phyloP scores from a whole-genome alignment of 2,888 invertebrate genomes.

The Amitus sp. region DNA sequence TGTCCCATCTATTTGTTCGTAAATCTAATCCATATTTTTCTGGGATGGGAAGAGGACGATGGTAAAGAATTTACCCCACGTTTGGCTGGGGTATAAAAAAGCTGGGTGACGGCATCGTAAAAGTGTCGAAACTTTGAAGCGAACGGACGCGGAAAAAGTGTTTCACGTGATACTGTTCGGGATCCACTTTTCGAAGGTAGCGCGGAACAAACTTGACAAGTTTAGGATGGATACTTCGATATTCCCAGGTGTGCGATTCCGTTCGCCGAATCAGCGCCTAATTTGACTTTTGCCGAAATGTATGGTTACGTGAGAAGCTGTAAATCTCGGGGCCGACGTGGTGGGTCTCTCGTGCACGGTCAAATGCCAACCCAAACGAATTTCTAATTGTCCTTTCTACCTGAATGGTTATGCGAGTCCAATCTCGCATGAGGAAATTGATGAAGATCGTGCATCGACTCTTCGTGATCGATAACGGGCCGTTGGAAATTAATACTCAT shows the following conservation, averaged over 20 bases:
- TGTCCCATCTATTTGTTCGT: too few species aligned
- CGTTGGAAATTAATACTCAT: slow-evolving; percentile 2
- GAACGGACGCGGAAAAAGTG: background rate
- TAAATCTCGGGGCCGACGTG: slow-evolving; percentile 50
- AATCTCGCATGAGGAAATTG: background rate
- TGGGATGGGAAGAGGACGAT: too few species aligned
- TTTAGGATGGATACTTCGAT: background rate
- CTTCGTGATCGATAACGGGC: slow-evolving; percentile 3
- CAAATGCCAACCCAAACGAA: slow-evolving; percentile 49
- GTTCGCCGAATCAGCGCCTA: background rate
- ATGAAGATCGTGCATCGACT: background rate
- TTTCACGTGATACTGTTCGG: background rate
- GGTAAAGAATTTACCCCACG: too few species aligned
- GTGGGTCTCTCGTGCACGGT: slow-evolving; percentile 52
- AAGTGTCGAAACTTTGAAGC: slow-evolving; percentile 2
- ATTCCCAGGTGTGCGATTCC: background rate
- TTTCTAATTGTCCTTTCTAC: background rate
- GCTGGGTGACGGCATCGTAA: background rate
- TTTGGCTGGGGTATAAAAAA: background rate
- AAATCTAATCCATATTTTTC: too few species aligned
- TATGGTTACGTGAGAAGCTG: slow-evolving; percentile 37
- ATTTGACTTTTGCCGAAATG: slow-evolving; percentile 24
- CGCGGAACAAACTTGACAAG: background rate
- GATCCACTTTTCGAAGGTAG: background rate
- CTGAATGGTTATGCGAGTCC: background rate